phyloP scores from a whole-genome alignment of 2,797 vertebrate genomes.

The Lindbergichthys nudifrons region DNA sequence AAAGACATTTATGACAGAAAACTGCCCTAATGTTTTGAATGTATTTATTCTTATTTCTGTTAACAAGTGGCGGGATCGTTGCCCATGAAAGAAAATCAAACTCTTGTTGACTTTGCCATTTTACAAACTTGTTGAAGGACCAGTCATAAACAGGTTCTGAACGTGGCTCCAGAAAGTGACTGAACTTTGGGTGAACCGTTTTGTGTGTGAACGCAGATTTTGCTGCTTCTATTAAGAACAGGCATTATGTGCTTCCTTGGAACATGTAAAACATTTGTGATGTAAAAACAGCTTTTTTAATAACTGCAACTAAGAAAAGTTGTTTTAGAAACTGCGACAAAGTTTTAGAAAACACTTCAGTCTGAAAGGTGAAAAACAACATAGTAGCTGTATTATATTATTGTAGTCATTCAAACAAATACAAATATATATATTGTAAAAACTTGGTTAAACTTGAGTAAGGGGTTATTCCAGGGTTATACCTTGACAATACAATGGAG shows the following conservation, averaged over 20 bases:
- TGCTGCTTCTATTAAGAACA: slow-evolving; percentile 7
- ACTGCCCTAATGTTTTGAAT: neutral
- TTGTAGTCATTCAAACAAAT: neutral
- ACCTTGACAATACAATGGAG: neutral
- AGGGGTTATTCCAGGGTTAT: neutral
- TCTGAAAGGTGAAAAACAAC: slow-evolving; percentile 8
- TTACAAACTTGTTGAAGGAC: slow-evolving; percentile 30
- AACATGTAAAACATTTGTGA: neutral
- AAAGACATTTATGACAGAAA: neutral
- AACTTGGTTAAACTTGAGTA: neutral
- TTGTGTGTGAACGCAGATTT: slow-evolving; percentile 16
- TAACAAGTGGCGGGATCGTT: neutral
- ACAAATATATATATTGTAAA: neutral
- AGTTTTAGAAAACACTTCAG: slow-evolving; percentile 16
- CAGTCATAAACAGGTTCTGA: slow-evolving; percentile 5
- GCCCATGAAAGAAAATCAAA: slow-evolving; percentile 1
- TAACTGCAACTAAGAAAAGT: slow-evolving; percentile 8
- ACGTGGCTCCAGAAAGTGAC: slow-evolving; percentile 8
- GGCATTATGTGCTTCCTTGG: neutral
- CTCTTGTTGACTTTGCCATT: slow-evolving; percentile 20
- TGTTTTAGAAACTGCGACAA: neutral
- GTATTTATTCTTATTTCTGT: no score
- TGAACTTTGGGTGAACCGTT: slow-evolving; percentile 14
- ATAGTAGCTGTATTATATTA: neutral
- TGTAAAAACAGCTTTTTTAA: neutral